A percentile compares a stretch with the other conserved stretches of the same genome.
These are phyloP conservation scores for Anas georgica DNA, from an alignment of 2,797 vertebrate genomes.

Conservation along the genomic window DNA sequence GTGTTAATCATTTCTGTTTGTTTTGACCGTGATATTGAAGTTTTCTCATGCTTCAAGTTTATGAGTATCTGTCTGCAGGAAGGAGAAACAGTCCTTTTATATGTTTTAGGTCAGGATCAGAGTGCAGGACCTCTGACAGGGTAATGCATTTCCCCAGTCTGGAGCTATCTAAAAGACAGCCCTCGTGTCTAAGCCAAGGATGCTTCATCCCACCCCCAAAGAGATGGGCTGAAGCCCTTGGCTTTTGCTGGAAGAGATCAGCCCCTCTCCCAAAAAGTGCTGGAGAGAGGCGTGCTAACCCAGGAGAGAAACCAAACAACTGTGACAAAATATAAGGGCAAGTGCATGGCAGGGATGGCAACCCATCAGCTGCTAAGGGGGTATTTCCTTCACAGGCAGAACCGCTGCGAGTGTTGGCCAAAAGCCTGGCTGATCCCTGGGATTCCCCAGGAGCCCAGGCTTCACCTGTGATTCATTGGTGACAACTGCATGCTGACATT, in stretches of 20 bases:
- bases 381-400: constrained; percentile 9
- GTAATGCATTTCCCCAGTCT: background rate
- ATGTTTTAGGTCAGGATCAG: background rate
- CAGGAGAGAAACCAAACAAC: background rate
- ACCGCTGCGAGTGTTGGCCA: background rate
- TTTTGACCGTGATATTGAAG: background rate
- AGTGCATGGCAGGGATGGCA: background rate
- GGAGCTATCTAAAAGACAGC: background rate
- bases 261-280: background rate
- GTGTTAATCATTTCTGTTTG: background rate
- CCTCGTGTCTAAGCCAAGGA: background rate
- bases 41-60: background rate
- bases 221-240: background rate
- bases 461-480: constrained; percentile 28
- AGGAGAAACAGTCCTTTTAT: background rate
- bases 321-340: background rate
- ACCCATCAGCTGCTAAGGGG: background rate
- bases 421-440: background rate
- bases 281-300: background rate
- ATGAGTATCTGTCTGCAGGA: background rate
- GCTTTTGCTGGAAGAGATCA: background rate
- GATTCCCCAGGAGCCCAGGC: background rate
- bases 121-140: background rate
- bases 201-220: background rate
- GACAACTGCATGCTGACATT: background rate